Percentiles rank a stretch among this genome's conserved stretches.
Conservation (phyloP, 64 coral and sea anemone genomes). For the Anthopleura sola region DNA sequence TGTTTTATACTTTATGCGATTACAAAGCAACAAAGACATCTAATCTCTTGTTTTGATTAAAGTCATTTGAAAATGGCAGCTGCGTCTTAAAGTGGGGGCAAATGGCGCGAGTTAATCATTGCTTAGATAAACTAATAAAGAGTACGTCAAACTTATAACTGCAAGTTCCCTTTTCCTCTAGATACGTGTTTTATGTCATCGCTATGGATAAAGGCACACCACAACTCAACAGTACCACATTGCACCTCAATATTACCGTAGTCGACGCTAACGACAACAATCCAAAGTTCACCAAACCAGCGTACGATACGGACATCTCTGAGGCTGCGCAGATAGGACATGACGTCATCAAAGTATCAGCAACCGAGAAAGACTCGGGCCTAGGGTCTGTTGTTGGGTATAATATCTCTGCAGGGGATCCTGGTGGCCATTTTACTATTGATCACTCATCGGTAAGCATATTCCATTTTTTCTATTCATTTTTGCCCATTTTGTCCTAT, state of each 20-base stretch:
- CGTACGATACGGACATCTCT: conserved; percentile 49
- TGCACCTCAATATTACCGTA: conserved; percentile 72
- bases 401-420: conserved; percentile 86
- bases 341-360: conserved; percentile 67
- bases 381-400: conserved; percentile 59
- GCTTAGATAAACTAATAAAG: too few species aligned
- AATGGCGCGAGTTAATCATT: too few species aligned
- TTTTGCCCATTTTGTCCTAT: not conserved
- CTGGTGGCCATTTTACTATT: conserved; percentile 53
- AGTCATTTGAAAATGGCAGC: too few species aligned
- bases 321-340: conserved; percentile 56
- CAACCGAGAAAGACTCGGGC: conserved; percentile 76
- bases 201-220: conserved; percentile 83
- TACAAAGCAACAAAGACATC: too few species aligned
- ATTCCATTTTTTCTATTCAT: not conserved
- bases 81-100: too few species aligned
- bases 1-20: too few species aligned
- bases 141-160: too few species aligned
- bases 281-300: conserved; percentile 58
- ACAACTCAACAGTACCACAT: conserved; percentile 63
- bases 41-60: too few species aligned
- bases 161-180: not conserved
- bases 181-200: conserved; percentile 69
- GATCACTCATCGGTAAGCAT: conserved; percentile 39
- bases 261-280: conserved; percentile 90